Evolutionary conservation across 2,113 vertebrate genomes (phyloP).

Genomic region (Apteryx mantelli): DNA sequence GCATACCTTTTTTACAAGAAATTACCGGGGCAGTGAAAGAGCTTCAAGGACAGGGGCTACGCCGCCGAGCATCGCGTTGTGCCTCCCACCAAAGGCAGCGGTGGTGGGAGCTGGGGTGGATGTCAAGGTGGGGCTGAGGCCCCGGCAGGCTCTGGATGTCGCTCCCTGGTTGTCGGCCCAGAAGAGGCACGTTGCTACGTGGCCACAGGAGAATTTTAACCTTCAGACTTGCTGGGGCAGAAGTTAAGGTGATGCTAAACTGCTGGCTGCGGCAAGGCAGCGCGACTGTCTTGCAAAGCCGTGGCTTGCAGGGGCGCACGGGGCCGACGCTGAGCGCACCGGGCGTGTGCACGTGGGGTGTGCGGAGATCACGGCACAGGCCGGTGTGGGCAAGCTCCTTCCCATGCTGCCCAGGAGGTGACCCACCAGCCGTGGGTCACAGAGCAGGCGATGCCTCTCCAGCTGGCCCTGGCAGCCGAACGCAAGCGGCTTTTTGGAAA

Average conservation of each 20-base stretch:
- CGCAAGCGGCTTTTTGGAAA: background rate
- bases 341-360: background rate
- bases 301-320: background rate
- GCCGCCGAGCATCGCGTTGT: background rate
- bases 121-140: background rate
- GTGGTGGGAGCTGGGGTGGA: rapidly evolving
- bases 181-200: too few species aligned
- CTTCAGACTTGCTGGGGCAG: background rate
- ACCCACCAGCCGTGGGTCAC: background rate
- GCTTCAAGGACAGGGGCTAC: background rate
- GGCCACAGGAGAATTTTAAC: background rate
- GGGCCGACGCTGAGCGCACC: background rate
- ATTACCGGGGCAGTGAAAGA: background rate
- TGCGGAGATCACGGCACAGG: background rate
- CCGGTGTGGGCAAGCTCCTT: background rate
- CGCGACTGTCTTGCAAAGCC: background rate
- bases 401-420: background rate
- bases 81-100: background rate
- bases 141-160: background rate
- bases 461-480: background rate
- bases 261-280: rapidly evolving
- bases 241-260: background rate
- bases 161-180: background rate
- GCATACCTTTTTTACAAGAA: background rate
- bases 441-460: background rate